phyloP scores from a whole-genome alignment of 1,140 invertebrate genomes.

The Linepithema humile region DNA sequence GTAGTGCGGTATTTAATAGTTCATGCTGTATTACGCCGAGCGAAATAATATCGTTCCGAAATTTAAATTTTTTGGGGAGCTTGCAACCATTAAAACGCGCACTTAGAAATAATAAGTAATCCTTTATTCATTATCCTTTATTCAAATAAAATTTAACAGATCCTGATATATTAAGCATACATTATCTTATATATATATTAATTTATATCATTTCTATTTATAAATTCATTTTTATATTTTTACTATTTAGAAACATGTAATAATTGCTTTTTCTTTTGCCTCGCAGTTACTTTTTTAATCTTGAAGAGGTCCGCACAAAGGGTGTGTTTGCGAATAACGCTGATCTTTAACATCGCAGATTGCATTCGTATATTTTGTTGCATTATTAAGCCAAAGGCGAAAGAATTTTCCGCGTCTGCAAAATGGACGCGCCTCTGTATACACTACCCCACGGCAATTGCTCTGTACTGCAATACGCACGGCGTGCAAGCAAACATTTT shows the following conservation, averaged over 20 bases:
- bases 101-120: neutral
- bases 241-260: neutral
- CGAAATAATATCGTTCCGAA: slow-evolving; percentile 1
- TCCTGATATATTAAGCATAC: too few species aligned
- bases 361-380: slow-evolving; percentile 21
- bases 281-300: neutral
- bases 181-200: too few species aligned
- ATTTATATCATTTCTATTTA: neutral
- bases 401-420: slow-evolving; percentile 32
- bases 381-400: slow-evolving; percentile 47
- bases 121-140: neutral
- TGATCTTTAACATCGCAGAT: slow-evolving; percentile 40
- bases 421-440: neutral
- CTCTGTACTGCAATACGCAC: slow-evolving; percentile 3
- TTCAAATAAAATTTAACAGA: neutral
- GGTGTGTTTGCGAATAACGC: slow-evolving; percentile 14
- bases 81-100: neutral
- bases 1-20: slow-evolving; percentile 29
- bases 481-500: slow-evolving; percentile 30
- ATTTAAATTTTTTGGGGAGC: neutral
- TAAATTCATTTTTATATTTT: neutral
- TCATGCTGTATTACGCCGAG: neutral
- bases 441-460: neutral
- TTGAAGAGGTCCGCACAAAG: neutral
- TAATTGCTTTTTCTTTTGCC: slow-evolving; percentile 2